Percentiles rank a stretch among this genome's conserved stretches.
Evolutionary conservation across 2,888 invertebrate genomes (phyloP).

Genomic region (Eurytoma californica): DNA sequence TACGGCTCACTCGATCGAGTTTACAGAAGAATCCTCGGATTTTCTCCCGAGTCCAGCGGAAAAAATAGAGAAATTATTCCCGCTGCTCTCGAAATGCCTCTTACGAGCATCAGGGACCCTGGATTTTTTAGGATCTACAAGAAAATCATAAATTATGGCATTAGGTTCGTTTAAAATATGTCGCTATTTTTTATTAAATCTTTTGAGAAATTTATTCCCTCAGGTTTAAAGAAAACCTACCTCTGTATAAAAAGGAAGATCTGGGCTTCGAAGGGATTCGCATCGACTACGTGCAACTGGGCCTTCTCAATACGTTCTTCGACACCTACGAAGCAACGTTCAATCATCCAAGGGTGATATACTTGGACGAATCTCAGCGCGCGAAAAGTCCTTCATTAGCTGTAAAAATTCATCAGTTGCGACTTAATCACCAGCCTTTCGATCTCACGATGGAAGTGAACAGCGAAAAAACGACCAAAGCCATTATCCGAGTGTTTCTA

Average conservation of each 20-base stretch:
- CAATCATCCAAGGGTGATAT: constrained; percentile 62
- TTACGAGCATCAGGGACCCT: constrained; percentile 82
- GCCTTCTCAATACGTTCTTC: constrained; percentile 82
- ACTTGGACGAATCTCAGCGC: constrained; percentile 69
- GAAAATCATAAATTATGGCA: constrained; percentile 77
- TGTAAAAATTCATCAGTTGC: constrained; percentile 80
- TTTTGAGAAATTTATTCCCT: not conserved
- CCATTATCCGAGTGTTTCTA: constrained; percentile 80
- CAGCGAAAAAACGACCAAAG: constrained; percentile 78
- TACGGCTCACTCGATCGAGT: constrained; percentile 78
- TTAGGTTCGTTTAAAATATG: constrained; percentile 54
- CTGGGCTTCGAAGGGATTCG: constrained; percentile 79
- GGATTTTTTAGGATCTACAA: constrained; percentile 82
- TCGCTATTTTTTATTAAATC: not conserved
- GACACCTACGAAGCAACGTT: constrained; percentile 81
- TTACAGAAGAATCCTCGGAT: constrained; percentile 75
- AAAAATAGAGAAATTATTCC: constrained; percentile 69
- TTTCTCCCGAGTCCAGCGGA: constrained; percentile 63
- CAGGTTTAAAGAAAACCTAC: constrained; percentile 77
- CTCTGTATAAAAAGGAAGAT: constrained; percentile 79
- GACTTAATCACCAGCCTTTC: constrained; percentile 84
- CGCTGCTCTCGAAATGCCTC: constrained; percentile 80
- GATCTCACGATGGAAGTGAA: constrained; percentile 79
- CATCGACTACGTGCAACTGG: constrained; percentile 80
- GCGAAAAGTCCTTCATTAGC: constrained; percentile 71